Conservation (phyloP, 2,888 invertebrate species). For the Anaspis maculata region DNA sequence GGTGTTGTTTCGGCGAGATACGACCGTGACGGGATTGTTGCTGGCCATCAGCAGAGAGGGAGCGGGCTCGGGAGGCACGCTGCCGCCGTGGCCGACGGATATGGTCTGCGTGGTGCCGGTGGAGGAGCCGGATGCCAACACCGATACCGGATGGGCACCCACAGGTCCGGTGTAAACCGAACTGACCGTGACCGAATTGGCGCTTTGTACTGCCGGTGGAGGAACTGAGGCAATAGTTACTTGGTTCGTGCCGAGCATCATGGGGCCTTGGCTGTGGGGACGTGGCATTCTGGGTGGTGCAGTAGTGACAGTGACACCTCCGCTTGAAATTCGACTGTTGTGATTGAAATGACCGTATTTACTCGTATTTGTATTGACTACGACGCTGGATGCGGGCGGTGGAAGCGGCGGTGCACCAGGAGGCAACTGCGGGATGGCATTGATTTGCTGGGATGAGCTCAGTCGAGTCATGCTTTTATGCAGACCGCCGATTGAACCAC, state of each 20-base stretch:
- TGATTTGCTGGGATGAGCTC: slow-evolving; percentile 70
- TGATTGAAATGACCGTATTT: slow-evolving; percentile 47
- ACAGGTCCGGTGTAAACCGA: slow-evolving; percentile 36
- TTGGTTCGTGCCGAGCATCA: slow-evolving; percentile 33
- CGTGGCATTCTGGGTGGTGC: slow-evolving; percentile 45
- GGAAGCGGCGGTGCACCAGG: no score
- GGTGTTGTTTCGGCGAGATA: slow-evolving; percentile 59
- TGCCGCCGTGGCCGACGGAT: slow-evolving; percentile 27
- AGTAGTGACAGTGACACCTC: slow-evolving; percentile 59
- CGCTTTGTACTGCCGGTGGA: slow-evolving; percentile 9
- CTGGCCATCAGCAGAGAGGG: slow-evolving; percentile 24
- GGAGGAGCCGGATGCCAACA: slow-evolving; percentile 31
- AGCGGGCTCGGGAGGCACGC: neutral
- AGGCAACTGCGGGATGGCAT: slow-evolving; percentile 31
- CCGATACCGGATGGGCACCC: slow-evolving; percentile 37
- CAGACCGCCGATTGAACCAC: slow-evolving; percentile 66
- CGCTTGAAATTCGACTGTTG: slow-evolving; percentile 44
- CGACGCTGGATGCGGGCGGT: slow-evolving; percentile 42
- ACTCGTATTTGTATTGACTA: slow-evolving; percentile 38
- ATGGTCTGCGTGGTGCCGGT: slow-evolving; percentile 35
- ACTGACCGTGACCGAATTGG: slow-evolving; percentile 35
- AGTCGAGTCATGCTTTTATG: slow-evolving; percentile 78
- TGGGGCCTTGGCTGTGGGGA: slow-evolving; percentile 49
- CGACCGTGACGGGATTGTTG: slow-evolving; percentile 51
- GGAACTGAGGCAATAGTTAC: slow-evolving; percentile 19